Evolutionary conservation across 1,140 invertebrate species (phyloP).

Genomic region (Sitophilus oryzae): DNA sequence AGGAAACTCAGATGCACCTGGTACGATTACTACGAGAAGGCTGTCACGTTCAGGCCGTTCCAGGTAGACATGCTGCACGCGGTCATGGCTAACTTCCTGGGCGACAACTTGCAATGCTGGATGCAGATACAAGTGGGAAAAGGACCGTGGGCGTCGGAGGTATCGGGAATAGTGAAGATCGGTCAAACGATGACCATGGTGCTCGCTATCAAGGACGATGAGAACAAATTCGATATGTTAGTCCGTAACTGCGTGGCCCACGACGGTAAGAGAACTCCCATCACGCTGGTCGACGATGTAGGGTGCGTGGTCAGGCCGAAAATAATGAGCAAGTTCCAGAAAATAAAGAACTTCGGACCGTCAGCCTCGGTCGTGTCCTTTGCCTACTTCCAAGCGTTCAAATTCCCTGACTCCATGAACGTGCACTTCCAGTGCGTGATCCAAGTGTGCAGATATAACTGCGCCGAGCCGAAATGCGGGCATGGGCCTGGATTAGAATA

Average conservation of each 20-base stretch:
- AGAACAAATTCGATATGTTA: conserved; percentile 93
- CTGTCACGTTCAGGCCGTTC: conserved; percentile 88
- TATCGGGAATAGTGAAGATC: conserved; percentile 90
- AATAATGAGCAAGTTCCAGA: conserved; percentile 92
- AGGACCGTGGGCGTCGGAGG: conserved; percentile 90
- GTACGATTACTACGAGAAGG: conserved; percentile 94
- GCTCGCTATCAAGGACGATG: conserved; percentile 89
- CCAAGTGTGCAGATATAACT: conserved; percentile 89
- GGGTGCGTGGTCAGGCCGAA: conserved; percentile 89
- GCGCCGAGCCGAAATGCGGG: conserved; percentile 84
- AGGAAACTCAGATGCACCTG: conserved; percentile 85
- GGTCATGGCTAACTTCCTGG: conserved; percentile 89
- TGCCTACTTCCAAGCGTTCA: conserved; percentile 94
- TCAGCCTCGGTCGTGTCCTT: conserved; percentile 90
- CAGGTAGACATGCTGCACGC: conserved; percentile 92
- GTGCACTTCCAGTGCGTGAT: conserved; percentile 96
- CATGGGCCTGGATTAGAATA: conserved; percentile 57
- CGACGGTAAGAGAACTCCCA: conserved; percentile 86
- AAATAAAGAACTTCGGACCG: conserved; percentile 92
- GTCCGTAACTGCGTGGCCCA: conserved; percentile 91
- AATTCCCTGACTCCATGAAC: conserved; percentile 96
- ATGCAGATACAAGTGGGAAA: conserved; percentile 95
- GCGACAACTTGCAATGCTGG: conserved; percentile 92
- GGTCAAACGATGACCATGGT: conserved; percentile 97
- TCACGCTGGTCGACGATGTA: conserved; percentile 86